phyloP scores from a whole-genome alignment of 2,888 invertebrate genomes.

The Pherbina coryleti region DNA sequence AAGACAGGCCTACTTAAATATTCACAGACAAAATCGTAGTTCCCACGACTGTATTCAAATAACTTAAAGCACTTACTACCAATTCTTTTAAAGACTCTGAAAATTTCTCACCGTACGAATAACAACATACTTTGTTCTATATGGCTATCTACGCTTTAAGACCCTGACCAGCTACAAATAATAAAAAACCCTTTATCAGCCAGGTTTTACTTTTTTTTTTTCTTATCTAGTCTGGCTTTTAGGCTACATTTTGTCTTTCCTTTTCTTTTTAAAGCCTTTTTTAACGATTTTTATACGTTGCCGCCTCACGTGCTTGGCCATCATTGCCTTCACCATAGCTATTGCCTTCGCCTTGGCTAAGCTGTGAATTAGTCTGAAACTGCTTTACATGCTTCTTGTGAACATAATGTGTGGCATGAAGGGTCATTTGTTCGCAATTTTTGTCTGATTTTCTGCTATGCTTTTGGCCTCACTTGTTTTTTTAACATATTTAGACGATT shows the following conservation, averaged over 20 bases:
- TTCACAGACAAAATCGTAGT: neutral
- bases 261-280: neutral
- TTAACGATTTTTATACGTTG: neutral
- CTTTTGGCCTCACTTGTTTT: neutral
- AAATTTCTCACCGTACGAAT: too few relatives aligned
- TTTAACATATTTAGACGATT: neutral
- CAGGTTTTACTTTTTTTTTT: too few relatives aligned
- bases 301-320: neutral
- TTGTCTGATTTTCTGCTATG: constrained; percentile 13
- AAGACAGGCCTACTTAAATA: neutral
- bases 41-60: neutral
- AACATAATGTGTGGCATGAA: constrained; percentile 51
- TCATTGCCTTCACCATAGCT: neutral
- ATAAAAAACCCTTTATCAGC: too few relatives aligned
- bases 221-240: too few relatives aligned
- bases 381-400: constrained; percentile 48
- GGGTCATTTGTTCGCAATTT: constrained; percentile 50
- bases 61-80: neutral
- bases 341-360: constrained; percentile 35
- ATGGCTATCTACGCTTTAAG: neutral
- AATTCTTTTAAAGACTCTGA: neutral
- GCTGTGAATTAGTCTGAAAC: constrained; percentile 50
- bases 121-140: neutral
- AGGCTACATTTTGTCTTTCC: too few relatives aligned
- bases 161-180: too few relatives aligned